A percentile compares a stretch with the other conserved stretches of the same genome.
phyloP scores from a whole-genome alignment of 1,140 invertebrate genomes.

The Orius laevigatus region DNA sequence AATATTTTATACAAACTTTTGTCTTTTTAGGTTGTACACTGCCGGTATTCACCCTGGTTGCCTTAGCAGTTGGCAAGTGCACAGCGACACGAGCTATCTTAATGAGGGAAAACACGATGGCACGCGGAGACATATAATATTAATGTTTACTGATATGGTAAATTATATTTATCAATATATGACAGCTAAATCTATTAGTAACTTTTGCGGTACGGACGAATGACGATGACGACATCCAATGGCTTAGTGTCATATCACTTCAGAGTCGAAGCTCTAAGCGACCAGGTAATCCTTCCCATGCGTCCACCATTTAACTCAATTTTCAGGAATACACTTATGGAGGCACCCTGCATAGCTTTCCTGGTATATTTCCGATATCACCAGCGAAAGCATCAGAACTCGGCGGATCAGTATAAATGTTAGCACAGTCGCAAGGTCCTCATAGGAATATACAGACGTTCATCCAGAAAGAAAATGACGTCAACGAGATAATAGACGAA shows the following conservation, averaged over 20 bases:
- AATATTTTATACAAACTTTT: too few species aligned
- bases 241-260: conserved; percentile 97
- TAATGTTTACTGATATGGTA: conserved; percentile 61
- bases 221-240: conserved; percentile 85
- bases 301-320: too few species aligned
- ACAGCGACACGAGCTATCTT: conserved; percentile 45
- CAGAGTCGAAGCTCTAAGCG: conserved; percentile 94
- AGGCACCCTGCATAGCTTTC: conserved; percentile 80
- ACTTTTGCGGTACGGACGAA: conserved; percentile 71
- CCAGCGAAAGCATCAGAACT: conserved; percentile 88
- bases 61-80: conserved; percentile 46
- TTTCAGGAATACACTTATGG: conserved; percentile 89
- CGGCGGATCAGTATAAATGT: conserved; percentile 96
- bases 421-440: conserved; percentile 88
- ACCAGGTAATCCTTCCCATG: conserved; percentile 33
- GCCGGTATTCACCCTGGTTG: conserved; percentile 48
- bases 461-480: conserved; percentile 83
- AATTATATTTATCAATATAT: conserved; percentile 21
- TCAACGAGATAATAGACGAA: conserved; percentile 74
- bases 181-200: background rate
- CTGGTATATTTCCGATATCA: conserved; percentile 88
- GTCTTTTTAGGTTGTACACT: conserved; percentile 41
- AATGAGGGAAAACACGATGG: conserved; percentile 43
- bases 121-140: conserved; percentile 69
- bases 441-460: conserved; percentile 97